A percentile compares a stretch with the other conserved stretches of the same genome.
phyloP scores from a whole-genome alignment of 2,113 vertebrate species.

The Pelecanus crispus region DNA sequence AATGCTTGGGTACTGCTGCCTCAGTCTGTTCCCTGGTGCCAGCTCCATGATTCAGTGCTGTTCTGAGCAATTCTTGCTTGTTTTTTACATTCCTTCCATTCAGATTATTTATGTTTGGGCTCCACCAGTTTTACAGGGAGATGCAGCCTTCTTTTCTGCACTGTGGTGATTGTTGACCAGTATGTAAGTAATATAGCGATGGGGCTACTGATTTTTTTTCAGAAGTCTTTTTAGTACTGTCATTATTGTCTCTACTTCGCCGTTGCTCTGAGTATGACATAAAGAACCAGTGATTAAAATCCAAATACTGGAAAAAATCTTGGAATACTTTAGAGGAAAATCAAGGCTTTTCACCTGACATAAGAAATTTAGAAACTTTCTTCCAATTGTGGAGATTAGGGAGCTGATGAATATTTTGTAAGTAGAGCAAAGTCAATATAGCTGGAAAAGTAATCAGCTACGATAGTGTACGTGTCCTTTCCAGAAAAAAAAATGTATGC shows the following conservation, averaged over 20 bases:
- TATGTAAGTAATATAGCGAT: not conserved
- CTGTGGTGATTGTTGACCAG: not conserved
- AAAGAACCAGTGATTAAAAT: not conserved
- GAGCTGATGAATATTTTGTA: not conserved
- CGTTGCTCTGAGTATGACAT: not conserved
- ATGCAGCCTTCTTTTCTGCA: not conserved
- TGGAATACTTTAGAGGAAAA: not conserved
- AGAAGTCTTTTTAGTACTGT: not conserved
- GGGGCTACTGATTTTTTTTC: not conserved
- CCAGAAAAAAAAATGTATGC: not conserved
- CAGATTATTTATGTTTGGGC: not conserved
- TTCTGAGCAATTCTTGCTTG: not conserved
- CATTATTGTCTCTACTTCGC: not conserved
- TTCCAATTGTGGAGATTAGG: not conserved
- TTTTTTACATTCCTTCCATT: not conserved
- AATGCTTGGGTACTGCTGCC: not conserved
- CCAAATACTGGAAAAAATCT: not conserved
- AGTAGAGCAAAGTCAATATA: not conserved
- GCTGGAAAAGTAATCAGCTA: conserved; percentile 3
- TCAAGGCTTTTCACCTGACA: not conserved
- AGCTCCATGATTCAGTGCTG: not conserved
- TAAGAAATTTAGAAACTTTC: not conserved
- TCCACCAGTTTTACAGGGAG: not conserved
- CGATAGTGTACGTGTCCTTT: not conserved
- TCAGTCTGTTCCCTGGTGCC: not conserved